phyloP scores from a whole-genome alignment of 30 jellyfish, hydroid and myxozoan species.

The Morbakka virulenta region DNA sequence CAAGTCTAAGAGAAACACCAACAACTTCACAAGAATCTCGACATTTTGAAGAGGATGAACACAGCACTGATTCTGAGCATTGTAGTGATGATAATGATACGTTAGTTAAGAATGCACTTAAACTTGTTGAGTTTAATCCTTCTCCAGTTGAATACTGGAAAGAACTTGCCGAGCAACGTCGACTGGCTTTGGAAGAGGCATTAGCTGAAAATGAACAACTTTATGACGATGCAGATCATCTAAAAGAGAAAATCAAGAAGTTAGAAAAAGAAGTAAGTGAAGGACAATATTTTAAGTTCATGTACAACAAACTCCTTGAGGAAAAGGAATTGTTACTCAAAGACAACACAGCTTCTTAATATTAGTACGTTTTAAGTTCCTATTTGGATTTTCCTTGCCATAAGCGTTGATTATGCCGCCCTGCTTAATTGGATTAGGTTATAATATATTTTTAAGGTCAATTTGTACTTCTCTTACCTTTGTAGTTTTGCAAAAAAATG shows the following conservation, averaged over 20 bases:
- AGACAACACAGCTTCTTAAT: no score
- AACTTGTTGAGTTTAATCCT: slow-evolving; percentile 67
- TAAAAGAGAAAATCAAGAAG: slow-evolving; percentile 35
- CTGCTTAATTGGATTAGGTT: no score
- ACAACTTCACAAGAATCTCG: neutral
- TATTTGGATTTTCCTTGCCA: no score
- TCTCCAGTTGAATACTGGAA: slow-evolving; percentile 63
- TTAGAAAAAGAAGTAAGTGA: slow-evolving; percentile 65
- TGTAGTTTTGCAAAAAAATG: no score
- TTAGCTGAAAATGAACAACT: slow-evolving; percentile 80
- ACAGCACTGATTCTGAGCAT: neutral
- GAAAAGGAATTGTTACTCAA: no score
- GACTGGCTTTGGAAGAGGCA: slow-evolving; percentile 87
- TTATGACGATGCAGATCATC: slow-evolving; percentile 49
- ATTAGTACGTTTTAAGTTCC: no score
- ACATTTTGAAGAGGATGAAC: neutral
- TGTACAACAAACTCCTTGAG: slow-evolving; percentile 44
- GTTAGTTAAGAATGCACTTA: slow-evolving; percentile 77
- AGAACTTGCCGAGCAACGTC: slow-evolving; percentile 79
- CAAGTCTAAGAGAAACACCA: neutral
- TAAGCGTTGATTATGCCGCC: no score
- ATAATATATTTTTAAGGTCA: no score
- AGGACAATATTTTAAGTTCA: slow-evolving; percentile 57
- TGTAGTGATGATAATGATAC: slow-evolving; percentile 24
- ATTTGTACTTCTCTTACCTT: no score